Percentiles rank a stretch among this genome's conserved stretches.
Evolutionary conservation across 2,888 invertebrate genomes (phyloP).

Genomic region (Drepana falcataria): DNA sequence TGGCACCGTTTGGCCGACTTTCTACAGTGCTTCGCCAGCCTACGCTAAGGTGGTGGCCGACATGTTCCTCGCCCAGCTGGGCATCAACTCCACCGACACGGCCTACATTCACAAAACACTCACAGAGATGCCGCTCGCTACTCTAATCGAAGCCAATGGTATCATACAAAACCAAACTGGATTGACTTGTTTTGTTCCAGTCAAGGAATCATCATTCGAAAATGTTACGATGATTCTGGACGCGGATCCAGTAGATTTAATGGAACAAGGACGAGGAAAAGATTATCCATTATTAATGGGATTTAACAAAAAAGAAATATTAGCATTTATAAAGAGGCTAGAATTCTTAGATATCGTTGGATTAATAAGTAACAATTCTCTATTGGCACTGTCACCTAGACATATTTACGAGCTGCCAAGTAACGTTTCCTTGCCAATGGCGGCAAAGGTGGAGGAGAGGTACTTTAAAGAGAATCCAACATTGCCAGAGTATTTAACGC

Average conservation of each 20-base stretch:
- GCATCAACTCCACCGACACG: not conserved
- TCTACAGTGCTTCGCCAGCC: slow-evolving; percentile 6
- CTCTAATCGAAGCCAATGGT: not conserved
- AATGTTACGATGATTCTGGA: not conserved
- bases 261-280: not conserved
- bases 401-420: not conserved
- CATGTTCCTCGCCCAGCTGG: not conserved
- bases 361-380: not conserved
- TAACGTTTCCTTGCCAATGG: not conserved
- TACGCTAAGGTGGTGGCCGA: slow-evolving; percentile 7
- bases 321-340: not conserved
- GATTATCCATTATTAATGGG: not conserved
- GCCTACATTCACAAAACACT: not conserved
- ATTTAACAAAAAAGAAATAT: not conserved
- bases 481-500: not conserved
- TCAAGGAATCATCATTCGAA: not conserved
- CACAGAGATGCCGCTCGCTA: not conserved
- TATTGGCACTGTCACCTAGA: not conserved
- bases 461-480: not conserved
- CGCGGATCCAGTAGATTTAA: not conserved
- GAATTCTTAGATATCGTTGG: not conserved
- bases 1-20: slow-evolving; percentile 7
- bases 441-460: not conserved
- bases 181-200: not conserved
- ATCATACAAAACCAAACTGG: not conserved